phyloP scores from a whole-genome alignment of 2,797 vertebrate genomes.

The Chelmon rostratus region DNA sequence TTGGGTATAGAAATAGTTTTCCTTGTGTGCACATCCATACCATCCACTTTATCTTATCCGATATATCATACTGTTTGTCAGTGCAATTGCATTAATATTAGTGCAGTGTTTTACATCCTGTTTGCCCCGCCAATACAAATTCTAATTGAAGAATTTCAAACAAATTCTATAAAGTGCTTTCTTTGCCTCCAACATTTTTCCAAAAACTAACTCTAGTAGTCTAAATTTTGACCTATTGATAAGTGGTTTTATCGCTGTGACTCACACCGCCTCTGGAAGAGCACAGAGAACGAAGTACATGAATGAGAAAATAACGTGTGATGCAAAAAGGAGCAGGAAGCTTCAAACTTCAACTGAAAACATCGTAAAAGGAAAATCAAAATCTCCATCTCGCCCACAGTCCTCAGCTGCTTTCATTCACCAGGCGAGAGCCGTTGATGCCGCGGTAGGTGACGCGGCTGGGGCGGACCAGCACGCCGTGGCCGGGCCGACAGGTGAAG shows the following conservation, averaged over 20 bases:
- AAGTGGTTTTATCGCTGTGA: slow-evolving; percentile 13
- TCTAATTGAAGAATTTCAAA: slow-evolving; percentile 31
- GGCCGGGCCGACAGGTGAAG: slow-evolving; percentile 91
- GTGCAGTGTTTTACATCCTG: slow-evolving; percentile 63
- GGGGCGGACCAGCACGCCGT: slow-evolving; percentile 94
- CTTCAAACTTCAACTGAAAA: slow-evolving; percentile 15
- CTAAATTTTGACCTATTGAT: slow-evolving; percentile 15
- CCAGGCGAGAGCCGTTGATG: slow-evolving; percentile 92
- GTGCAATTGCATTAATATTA: slow-evolving; percentile 72
- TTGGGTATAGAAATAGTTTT: slow-evolving; percentile 46
- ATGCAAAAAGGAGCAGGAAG: background rate
- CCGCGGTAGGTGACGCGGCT: slow-evolving; percentile 95
- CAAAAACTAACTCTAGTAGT: slow-evolving; percentile 32
- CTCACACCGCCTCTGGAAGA: slow-evolving; percentile 8
- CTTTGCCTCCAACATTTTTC: slow-evolving; percentile 23
- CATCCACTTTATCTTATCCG: slow-evolving; percentile 32
- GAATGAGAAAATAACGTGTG: slow-evolving; percentile 5
- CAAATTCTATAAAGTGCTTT: slow-evolving; percentile 77
- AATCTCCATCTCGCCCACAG: background rate
- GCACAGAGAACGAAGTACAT: slow-evolving; percentile 9
- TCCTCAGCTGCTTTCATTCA: slow-evolving; percentile 87
- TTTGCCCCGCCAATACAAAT: slow-evolving; percentile 16
- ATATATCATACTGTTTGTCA: slow-evolving; percentile 45
- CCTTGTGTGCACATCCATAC: slow-evolving; percentile 25
- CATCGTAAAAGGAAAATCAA: slow-evolving; percentile 16